Evolutionary conservation across 1,140 invertebrate species (phyloP).

Genomic region (Campoletis sonorensis): DNA sequence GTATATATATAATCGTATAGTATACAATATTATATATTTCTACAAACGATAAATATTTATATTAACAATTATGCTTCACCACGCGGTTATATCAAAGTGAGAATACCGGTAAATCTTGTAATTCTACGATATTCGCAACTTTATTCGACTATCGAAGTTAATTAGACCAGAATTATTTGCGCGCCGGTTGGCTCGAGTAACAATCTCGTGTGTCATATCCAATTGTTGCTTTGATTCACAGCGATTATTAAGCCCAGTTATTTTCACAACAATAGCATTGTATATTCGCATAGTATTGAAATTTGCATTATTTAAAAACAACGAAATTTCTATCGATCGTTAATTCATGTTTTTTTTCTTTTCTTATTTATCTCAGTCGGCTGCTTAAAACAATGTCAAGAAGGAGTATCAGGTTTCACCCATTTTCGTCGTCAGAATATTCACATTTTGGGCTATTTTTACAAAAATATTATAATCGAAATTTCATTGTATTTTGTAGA

Average conservation of each 20-base stretch:
- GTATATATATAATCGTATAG: too few relatives aligned
- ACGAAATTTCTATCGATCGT: too few relatives aligned
- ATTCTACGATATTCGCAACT: not conserved
- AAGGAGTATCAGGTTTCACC: too few relatives aligned
- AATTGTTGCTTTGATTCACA: constrained; percentile 27
- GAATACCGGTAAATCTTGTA: not conserved
- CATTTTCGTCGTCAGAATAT: too few relatives aligned
- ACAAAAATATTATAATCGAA: too few relatives aligned
- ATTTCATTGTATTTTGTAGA: too few relatives aligned
- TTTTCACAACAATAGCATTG: constrained; percentile 7
- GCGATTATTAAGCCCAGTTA: constrained; percentile 4
- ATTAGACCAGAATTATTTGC: constrained; percentile 30
- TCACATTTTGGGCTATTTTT: too few relatives aligned
- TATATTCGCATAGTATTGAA: not conserved
- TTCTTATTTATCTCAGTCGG: too few relatives aligned
- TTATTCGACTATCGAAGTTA: not conserved
- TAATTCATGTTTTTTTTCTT: too few relatives aligned
- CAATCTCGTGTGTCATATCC: constrained; percentile 12
- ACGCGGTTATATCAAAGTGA: not conserved
- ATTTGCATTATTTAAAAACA: too few relatives aligned
- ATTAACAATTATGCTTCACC: not conserved
- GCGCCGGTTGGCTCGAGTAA: not conserved
- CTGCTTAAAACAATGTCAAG: too few relatives aligned
- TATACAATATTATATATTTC: constrained; percentile 1
- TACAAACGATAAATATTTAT: constrained; percentile 26